Evolutionary conservation across 2,113 vertebrate genomes (phyloP).

Genomic region (Stegostoma tigrinum): DNA sequence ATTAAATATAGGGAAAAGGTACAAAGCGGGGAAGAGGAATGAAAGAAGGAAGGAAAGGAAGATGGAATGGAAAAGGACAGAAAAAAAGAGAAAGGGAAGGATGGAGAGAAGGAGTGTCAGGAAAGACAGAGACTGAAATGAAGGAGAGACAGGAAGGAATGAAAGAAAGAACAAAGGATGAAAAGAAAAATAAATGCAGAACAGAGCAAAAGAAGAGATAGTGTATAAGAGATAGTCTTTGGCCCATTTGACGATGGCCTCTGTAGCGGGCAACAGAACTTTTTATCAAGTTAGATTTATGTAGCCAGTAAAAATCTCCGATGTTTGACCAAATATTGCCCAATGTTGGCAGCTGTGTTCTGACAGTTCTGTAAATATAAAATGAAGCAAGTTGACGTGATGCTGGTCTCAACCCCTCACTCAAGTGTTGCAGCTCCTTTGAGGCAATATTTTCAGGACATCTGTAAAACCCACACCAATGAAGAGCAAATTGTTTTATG

Average conservation of each 20-base stretch:
- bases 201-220: background rate
- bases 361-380: background rate
- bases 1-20: background rate
- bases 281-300: background rate
- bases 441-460: background rate
- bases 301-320: background rate
- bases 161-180: background rate
- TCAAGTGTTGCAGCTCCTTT: background rate
- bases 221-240: too few species aligned
- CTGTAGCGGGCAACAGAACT: background rate
- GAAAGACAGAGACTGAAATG: too few species aligned
- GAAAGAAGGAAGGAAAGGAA: background rate
- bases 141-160: background rate
- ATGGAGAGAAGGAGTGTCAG: too few species aligned
- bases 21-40: background rate
- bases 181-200: background rate
- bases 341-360: background rate
- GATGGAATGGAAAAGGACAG: background rate
- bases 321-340: background rate
- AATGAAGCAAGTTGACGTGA: too few species aligned
- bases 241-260: background rate
- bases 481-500: background rate
- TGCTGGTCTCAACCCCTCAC: too few species aligned
- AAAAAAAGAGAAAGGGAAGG: background rate
- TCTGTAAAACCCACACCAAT: background rate